A percentile compares a stretch with the other conserved stretches of the same genome.
Conservation (phyloP, 1,140 invertebrate genomes). For the Nephotettix cincticeps region DNA sequence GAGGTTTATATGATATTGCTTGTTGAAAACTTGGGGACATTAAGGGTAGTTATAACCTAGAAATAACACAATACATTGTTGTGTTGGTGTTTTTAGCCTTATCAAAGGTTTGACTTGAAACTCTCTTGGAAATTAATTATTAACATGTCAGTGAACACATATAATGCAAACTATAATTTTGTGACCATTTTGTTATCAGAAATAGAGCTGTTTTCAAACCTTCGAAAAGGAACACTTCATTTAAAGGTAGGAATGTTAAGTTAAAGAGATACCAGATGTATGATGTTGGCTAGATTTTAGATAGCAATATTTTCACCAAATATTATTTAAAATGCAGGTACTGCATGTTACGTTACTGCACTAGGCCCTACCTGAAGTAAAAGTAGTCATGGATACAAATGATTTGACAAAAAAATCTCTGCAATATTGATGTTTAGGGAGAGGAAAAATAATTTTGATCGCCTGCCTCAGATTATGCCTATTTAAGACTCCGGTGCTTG, state of each 20-base stretch:
- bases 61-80: too few relatives aligned
- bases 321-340: background rate
- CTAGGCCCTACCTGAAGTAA: background rate
- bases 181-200: background rate
- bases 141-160: too few relatives aligned
- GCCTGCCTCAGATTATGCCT: too few relatives aligned
- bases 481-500: too few relatives aligned
- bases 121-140: too few relatives aligned
- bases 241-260: background rate
- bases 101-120: too few relatives aligned
- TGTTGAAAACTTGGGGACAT: too few relatives aligned
- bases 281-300: background rate
- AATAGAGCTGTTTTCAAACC: background rate
- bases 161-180: too few relatives aligned
- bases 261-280: background rate
- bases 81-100: too few relatives aligned
- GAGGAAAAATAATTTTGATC: too few relatives aligned
- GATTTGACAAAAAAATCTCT: background rate
- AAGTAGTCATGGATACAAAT: background rate
- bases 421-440: background rate
- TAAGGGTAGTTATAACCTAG: too few relatives aligned
- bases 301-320: background rate
- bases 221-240: background rate
- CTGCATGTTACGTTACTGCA: background rate
- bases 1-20: too few relatives aligned